Base-by-base conservation (phyloP, 2,888 invertebrate genomes). In the Athalia cordata region DNA sequence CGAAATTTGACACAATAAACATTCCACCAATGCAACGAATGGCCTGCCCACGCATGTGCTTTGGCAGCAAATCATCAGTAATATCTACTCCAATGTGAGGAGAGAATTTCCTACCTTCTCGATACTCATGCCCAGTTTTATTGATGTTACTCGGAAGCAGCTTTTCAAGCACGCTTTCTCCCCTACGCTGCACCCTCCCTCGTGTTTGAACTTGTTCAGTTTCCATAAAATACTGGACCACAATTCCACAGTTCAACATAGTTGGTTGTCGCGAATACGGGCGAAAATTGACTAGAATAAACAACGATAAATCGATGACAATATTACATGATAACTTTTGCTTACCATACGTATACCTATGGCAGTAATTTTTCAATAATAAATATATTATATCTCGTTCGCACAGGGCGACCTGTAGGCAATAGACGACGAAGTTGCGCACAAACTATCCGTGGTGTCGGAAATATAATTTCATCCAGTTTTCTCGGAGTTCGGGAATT, bases 111-210 rank as follows among this genome's bases (percentile, higher is more conserved):
- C 62, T 62, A 45, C 62, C 61, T 61, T 75, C 75, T 15, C 45
- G 75, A 64, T 75, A 75, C 75, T 75, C 75, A 75, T 75, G 75
- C 75, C 75, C 75, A 64, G 64, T 61, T 75, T 75, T 75, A 75
- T 75, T 75, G 75, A 75, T 74, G 74, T 74, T 70, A 49, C 64
- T 49, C 61, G 29, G 64, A 62, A 61, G 50, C 64, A 64, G 62
- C 75, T 64, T 61, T 7, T 61, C 50, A 50, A 64, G 75, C 64
- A 75, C 75, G 50, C 62, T 67, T 11, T 75, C 47, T 13, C 61
- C 47, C 8, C 52, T 0, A 49, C 29, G 43, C 50, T 49, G 50
- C 62, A 75, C 75, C 75, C 72, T 45, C 72, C 57, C 72, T 13
- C 13, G 45, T 59, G 29, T 29, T 29, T 2, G 45, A 72, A 59